Evolutionary conservation across 2,888 invertebrate species (phyloP).

Genomic region (Lydus trimaculatus): DNA sequence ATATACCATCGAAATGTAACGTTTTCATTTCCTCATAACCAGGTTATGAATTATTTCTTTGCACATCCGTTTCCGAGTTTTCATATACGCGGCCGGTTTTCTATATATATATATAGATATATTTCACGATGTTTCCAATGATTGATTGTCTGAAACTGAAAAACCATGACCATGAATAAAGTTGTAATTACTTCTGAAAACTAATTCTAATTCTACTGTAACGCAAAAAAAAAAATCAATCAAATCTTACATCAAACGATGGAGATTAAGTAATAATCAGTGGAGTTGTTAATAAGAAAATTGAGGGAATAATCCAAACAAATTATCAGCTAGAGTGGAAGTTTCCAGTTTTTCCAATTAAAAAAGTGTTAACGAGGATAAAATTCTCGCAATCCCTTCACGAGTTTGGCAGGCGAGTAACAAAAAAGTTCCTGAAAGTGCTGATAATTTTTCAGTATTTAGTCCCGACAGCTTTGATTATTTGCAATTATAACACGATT

Average conservation of each 20-base stretch:
- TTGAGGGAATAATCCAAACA: slow-evolving; percentile 27
- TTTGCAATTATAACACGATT: background rate
- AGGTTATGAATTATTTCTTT: slow-evolving; percentile 44
- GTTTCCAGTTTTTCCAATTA: slow-evolving; percentile 41
- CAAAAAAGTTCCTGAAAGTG: background rate
- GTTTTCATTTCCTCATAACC: slow-evolving; percentile 39
- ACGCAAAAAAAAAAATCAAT: background rate
- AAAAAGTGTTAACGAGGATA: slow-evolving; percentile 46
- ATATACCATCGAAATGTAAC: slow-evolving; percentile 34
- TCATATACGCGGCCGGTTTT: slow-evolving; percentile 37
- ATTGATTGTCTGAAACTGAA: slow-evolving; percentile 40
- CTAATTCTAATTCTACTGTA: background rate
- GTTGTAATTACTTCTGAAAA: slow-evolving; percentile 39
- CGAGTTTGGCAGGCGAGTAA: background rate
- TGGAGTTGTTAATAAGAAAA: slow-evolving; percentile 22
- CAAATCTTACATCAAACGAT: background rate
- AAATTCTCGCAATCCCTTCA: slow-evolving; percentile 38
- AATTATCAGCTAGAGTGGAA: slow-evolving; percentile 32
- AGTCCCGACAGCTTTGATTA: background rate
- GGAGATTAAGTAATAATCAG: slow-evolving; percentile 15
- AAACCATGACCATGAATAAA: slow-evolving; percentile 38
- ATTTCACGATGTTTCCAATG: slow-evolving; percentile 34
- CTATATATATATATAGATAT: slow-evolving; percentile 11
- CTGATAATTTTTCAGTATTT: slow-evolving; percentile 1
- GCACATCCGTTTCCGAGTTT: slow-evolving; percentile 41